Evolutionary conservation across 2,888 invertebrate genomes (phyloP).

Genomic region (Nomada fucata): DNA sequence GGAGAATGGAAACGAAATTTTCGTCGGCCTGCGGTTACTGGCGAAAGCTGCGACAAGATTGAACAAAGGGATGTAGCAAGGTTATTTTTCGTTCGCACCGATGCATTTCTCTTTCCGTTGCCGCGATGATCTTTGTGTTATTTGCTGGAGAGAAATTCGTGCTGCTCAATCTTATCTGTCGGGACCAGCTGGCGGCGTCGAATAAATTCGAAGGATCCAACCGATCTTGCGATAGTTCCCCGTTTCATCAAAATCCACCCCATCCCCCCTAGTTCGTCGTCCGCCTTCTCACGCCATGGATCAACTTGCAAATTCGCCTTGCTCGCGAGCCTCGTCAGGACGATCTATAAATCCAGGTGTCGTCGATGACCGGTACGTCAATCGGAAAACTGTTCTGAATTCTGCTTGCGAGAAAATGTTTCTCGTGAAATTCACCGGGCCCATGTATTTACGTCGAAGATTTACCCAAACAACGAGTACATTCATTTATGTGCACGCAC

Average conservation of each 20-base stretch:
- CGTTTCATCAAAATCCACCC: conserved; percentile 42
- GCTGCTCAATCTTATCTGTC: conserved; percentile 3
- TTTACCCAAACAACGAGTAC: neutral
- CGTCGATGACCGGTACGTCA: conserved; percentile 18
- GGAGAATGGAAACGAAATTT: no score
- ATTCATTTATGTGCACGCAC: neutral
- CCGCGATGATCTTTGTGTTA: neutral
- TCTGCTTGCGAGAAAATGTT: conserved; percentile 30
- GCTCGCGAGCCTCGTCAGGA: conserved; percentile 32
- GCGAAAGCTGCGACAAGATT: no score
- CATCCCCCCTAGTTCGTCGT: neutral
- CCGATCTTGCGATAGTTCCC: conserved; percentile 24
- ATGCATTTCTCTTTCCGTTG: neutral
- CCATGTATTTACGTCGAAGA: neutral
- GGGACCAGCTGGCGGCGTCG: conserved; percentile 33
- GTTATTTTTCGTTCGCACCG: neutral
- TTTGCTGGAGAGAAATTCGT: neutral
- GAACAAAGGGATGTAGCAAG: no score
- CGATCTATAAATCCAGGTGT: conserved; percentile 65
- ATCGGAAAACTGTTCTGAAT: conserved; percentile 1
- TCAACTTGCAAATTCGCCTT: conserved; percentile 1
- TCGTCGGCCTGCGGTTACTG: no score
- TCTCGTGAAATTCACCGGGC: neutral
- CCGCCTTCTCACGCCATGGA: neutral
- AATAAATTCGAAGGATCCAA: conserved; percentile 39